Conservation (phyloP, 2,797 vertebrate species). For the Pangasius macronema region DNA sequence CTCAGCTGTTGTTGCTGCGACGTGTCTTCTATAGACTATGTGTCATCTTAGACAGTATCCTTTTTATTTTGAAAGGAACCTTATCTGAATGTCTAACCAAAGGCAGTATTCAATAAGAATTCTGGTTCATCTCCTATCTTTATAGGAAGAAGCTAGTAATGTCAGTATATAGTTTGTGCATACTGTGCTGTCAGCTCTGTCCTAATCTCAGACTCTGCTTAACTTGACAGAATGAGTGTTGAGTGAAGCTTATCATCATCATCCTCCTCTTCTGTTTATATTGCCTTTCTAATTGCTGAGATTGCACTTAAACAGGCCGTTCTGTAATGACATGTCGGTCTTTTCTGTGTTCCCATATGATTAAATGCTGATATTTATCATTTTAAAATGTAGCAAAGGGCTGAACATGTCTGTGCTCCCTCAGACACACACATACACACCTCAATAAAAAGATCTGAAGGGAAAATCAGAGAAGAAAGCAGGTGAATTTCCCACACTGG, state of each 20-base stretch:
- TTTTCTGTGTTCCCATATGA: slow-evolving; percentile 33
- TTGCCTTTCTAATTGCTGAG: slow-evolving; percentile 21
- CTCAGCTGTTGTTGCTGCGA: slow-evolving; percentile 16
- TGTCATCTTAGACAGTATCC: background rate
- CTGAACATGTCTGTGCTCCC: slow-evolving; percentile 20
- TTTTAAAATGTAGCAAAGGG: slow-evolving; percentile 16
- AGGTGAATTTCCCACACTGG: slow-evolving; percentile 50
- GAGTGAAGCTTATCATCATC: slow-evolving; percentile 12
- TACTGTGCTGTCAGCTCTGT: slow-evolving; percentile 16
- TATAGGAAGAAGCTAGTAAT: background rate
- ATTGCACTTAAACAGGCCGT: background rate
- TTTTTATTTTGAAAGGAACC: background rate
- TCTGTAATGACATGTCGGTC: slow-evolving; percentile 21
- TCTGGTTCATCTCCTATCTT: background rate
- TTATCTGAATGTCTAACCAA: background rate
- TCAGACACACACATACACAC: slow-evolving; percentile 26
- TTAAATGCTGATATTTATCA: slow-evolving; percentile 13
- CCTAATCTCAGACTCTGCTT: slow-evolving; percentile 11
- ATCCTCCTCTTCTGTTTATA: slow-evolving; percentile 19
- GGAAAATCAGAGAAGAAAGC: slow-evolving; percentile 50
- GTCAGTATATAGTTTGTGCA: slow-evolving; percentile 6
- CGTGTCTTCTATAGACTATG: background rate
- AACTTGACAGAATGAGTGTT: slow-evolving; percentile 2
- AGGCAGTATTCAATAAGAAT: background rate
- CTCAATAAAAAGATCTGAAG: slow-evolving; percentile 41